phyloP scores from a whole-genome alignment of 1,140 invertebrate genomes.

The Drosophila orosa region DNA sequence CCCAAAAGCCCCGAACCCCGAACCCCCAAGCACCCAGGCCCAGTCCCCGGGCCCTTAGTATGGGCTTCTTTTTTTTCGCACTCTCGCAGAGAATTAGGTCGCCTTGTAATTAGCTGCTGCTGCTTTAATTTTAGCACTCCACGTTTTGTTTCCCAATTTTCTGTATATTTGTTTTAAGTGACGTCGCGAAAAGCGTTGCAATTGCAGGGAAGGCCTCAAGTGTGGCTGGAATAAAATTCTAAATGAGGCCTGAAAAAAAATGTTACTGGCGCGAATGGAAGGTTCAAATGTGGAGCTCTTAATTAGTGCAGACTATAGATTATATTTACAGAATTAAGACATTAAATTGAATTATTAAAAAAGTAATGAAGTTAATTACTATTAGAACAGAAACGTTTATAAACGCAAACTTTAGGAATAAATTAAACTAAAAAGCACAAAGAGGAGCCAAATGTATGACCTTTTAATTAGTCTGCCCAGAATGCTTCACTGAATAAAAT shows the following conservation, averaged over 20 bases:
- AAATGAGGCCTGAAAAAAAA: conserved; percentile 19
- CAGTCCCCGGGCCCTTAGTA: background rate
- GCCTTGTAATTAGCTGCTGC: conserved; percentile 77
- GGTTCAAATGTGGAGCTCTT: conserved; percentile 2
- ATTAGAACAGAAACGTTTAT: background rate
- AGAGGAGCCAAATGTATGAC: background rate
- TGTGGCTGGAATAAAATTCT: conserved; percentile 14
- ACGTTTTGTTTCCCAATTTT: conserved; percentile 28
- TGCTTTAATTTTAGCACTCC: conserved; percentile 64
- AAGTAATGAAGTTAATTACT: background rate
- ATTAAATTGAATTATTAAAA: background rate
- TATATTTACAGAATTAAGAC: background rate
- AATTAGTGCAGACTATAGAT: conserved; percentile 3
- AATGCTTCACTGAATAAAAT: conserved; percentile 5
- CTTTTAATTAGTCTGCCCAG: conserved; percentile 12
- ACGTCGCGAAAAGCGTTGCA: conserved; percentile 41
- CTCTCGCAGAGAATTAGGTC: conserved; percentile 73
- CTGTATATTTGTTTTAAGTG: conserved; percentile 54
- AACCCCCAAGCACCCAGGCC: background rate
- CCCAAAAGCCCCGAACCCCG: conserved; percentile 5
- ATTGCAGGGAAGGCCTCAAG: conserved; percentile 37
- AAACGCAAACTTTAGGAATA: background rate
- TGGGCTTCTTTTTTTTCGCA: conserved; percentile 61
- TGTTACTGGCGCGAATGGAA: background rate
- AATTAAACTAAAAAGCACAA: background rate